Percentiles rank a stretch among this genome's conserved stretches.
Evolutionary conservation across 1,140 invertebrate genomes (phyloP).

Genomic region (Micrasema longulum): DNA sequence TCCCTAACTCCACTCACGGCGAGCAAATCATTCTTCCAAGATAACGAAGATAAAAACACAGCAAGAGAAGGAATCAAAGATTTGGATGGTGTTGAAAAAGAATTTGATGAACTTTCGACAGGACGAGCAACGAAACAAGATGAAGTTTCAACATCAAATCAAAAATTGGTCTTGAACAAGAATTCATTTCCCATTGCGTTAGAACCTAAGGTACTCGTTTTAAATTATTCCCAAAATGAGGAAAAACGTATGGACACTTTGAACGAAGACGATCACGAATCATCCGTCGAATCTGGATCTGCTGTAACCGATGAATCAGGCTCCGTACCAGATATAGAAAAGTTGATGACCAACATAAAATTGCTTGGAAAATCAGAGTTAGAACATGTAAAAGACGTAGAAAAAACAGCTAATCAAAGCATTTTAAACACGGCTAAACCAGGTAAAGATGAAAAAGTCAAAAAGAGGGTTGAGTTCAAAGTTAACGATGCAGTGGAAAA

Average conservation of each 20-base stretch:
- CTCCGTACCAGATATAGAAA: background rate
- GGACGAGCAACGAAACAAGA: slow-evolving; percentile 59
- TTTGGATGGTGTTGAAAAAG: slow-evolving; percentile 56
- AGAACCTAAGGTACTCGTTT: slow-evolving; percentile 58
- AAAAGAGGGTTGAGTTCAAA: slow-evolving; percentile 36
- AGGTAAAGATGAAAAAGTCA: slow-evolving; percentile 21
- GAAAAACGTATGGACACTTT: slow-evolving; percentile 58
- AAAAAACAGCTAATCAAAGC: background rate
- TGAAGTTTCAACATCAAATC: slow-evolving; percentile 52
- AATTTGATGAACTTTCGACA: slow-evolving; percentile 63
- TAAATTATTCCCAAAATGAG: slow-evolving; percentile 59
- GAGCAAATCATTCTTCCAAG: slow-evolving; percentile 57
- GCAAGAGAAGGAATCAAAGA: slow-evolving; percentile 49
- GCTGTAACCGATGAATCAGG: background rate
- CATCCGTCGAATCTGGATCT: background rate
- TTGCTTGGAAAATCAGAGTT: slow-evolving; percentile 1
- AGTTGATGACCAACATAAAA: slow-evolving; percentile 27
- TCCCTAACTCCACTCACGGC: slow-evolving; percentile 61
- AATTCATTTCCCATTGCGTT: slow-evolving; percentile 56
- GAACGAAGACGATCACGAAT: slow-evolving; percentile 63
- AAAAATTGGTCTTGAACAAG: slow-evolving; percentile 40
- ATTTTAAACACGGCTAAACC: slow-evolving; percentile 1
- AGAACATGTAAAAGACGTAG: background rate
- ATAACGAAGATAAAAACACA: slow-evolving; percentile 53
- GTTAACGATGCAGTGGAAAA: background rate